Evolutionary conservation across 2,113 vertebrate species (phyloP).

Genomic region (chimpanzee (Pan troglodytes)): NHGRI_mPanTro3-v2.1_pri NC_072403.2:30797501-30798000

Average conservation of each 20-base stretch:
- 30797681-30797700: background rate
- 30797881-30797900: background rate
- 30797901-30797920: too few relatives aligned
- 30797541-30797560: background rate
- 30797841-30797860: accelerated
- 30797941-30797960: background rate
- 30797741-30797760: background rate
- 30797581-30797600: background rate
- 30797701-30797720: background rate
- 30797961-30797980: background rate
- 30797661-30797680: background rate
- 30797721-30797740: background rate
- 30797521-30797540: background rate
- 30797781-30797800: background rate
- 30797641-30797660: background rate
- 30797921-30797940: background rate
- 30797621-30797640: background rate
- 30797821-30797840: background rate
- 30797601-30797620: background rate
- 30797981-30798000: background rate
- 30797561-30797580: background rate
- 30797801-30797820: background rate
- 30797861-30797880: accelerated
- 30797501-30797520: background rate
- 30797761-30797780: background rate